Evolutionary conservation across 2,113 vertebrate species (phyloP).

Genomic region (Nasalis larvatus): DNA sequence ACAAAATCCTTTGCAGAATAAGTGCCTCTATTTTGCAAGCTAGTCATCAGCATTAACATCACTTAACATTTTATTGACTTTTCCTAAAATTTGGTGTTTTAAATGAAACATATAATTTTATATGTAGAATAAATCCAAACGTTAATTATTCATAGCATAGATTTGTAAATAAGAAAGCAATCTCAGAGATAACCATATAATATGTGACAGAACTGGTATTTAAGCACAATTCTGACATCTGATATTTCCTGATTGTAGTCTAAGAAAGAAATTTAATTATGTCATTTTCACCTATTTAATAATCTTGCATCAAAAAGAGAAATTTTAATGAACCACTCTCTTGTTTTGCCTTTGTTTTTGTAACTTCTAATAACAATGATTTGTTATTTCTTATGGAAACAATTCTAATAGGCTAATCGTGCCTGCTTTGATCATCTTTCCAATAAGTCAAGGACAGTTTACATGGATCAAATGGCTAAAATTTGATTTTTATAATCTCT

Average conservation of each 20-base stretch:
- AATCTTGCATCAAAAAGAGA: background rate
- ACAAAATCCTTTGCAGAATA: background rate
- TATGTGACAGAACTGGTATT: background rate
- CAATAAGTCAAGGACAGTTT: background rate
- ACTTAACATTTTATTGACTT: background rate
- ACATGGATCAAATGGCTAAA: background rate
- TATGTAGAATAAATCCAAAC: too few species aligned
- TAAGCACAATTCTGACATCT: background rate
- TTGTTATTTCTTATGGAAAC: background rate
- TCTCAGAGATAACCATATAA: background rate
- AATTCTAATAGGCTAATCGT: background rate
- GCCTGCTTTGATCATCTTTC: background rate
- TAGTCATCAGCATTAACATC: background rate
- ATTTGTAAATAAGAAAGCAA: background rate
- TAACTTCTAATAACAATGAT: background rate
- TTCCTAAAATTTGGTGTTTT: background rate
- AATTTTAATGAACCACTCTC: background rate
- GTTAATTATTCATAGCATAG: background rate
- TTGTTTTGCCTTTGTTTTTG: background rate
- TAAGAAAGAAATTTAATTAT: background rate
- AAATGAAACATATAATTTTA: background rate
- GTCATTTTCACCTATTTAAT: background rate
- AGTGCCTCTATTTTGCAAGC: background rate
- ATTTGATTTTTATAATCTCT: background rate
- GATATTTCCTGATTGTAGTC: background rate